These are phyloP conservation scores for Camponotus pennsylvanicus DNA, from an alignment of 1,140 invertebrate genomes.

Conservation along the genomic window DNA sequence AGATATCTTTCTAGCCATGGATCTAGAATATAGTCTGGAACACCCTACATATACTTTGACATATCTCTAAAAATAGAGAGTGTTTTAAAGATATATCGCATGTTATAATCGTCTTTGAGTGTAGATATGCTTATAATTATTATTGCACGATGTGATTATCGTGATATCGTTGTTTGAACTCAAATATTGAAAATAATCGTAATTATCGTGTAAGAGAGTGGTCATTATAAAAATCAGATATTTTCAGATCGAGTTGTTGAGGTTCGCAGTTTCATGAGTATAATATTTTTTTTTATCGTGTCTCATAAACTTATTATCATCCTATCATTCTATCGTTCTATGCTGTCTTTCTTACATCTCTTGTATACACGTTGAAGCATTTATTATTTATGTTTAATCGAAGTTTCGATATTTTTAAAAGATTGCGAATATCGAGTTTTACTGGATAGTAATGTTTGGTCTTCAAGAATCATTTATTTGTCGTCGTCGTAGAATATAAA, in stretches of 20 bases:
- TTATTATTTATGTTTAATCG: conserved; percentile 4
- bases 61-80: conserved; percentile 34
- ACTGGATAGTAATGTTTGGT: not conserved
- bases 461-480: not conserved
- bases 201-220: conserved; percentile 14
- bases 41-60: conserved; percentile 19
- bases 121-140: conserved; percentile 45
- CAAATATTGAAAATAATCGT: conserved; percentile 7
- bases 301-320: not conserved
- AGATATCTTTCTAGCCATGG: not conserved
- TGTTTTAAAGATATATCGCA: conserved; percentile 9
- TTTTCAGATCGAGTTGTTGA: conserved; percentile 4
- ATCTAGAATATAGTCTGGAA: not conserved
- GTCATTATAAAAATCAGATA: conserved; percentile 25
- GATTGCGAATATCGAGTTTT: conserved; percentile 1
- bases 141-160: conserved; percentile 30
- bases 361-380: not conserved
- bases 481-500: conserved; percentile 15
- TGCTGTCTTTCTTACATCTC: not conserved
- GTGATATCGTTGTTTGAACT: conserved; percentile 40
- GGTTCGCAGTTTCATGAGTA: not conserved
- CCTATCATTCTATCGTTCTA: not conserved
- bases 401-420: not conserved
- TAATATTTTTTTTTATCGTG: not conserved
- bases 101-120: conserved; percentile 16